phyloP scores from a whole-genome alignment of 2,113 vertebrate species.

The Cyprinus carpio region DNA sequence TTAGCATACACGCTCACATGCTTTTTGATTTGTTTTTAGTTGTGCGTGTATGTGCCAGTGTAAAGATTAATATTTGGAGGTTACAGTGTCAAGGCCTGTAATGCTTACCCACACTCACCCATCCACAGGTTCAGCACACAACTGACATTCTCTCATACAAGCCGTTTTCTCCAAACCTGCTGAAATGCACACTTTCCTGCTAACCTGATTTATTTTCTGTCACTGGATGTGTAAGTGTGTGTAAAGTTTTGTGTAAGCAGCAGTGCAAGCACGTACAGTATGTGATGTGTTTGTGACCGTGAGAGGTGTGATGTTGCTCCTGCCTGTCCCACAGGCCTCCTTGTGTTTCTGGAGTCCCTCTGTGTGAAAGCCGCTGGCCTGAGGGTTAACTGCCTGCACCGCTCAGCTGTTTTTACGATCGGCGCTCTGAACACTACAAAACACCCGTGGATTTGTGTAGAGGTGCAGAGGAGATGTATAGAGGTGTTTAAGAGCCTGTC shows the following conservation, averaged over 20 bases:
- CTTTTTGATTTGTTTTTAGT: conserved; percentile 29
- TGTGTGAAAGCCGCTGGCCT: conserved; percentile 59
- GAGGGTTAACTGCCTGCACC: conserved; percentile 67
- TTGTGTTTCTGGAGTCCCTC: conserved; percentile 36
- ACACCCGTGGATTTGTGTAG: conserved; percentile 62
- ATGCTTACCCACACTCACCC: conserved; percentile 21
- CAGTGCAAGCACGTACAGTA: neutral
- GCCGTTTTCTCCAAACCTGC: conserved; percentile 34
- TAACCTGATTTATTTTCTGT: conserved; percentile 40
- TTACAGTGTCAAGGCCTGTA: conserved; percentile 36
- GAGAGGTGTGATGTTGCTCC: conserved; percentile 20
- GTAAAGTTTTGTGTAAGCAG: conserved; percentile 13
- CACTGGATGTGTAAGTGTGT: conserved; percentile 10
- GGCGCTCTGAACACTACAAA: conserved; percentile 53
- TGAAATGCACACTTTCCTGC: conserved; percentile 47
- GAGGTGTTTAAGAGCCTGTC: conserved; percentile 64
- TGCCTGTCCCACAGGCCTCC: conserved; percentile 8
- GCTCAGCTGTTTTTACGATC: conserved; percentile 51
- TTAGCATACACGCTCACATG: neutral
- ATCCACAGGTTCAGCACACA: conserved; percentile 18
- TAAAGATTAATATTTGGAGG: conserved; percentile 44
- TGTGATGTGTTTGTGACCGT: conserved; percentile 31
- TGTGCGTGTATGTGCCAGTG: neutral
- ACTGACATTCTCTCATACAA: neutral
- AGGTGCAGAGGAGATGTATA: conserved; percentile 67